Conservation (phyloP, 1,140 invertebrate species). For the Drosophila insularis region DNA sequence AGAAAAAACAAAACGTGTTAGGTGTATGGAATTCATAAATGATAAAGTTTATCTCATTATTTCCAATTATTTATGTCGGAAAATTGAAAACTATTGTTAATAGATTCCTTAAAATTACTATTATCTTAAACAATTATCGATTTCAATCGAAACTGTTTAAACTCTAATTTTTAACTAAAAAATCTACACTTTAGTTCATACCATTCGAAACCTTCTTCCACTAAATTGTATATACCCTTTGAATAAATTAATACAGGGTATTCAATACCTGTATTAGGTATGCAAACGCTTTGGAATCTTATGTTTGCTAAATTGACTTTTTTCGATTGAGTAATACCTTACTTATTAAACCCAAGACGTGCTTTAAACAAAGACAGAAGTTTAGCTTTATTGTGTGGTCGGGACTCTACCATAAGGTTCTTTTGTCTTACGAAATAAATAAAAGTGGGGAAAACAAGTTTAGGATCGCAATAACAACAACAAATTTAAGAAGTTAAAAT, state of each 20-base stretch:
- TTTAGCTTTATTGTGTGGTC: neutral
- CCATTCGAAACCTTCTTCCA: neutral
- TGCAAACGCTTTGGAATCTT: conserved; percentile 16
- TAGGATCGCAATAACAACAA: too few relatives aligned
- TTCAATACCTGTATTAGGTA: conserved; percentile 1
- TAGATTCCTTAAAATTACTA: too few relatives aligned
- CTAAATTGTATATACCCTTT: neutral
- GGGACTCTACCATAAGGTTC: neutral
- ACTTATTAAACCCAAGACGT: conserved; percentile 1
- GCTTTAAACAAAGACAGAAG: conserved; percentile 5
- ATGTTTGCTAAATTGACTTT: neutral
- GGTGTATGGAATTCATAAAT: too few relatives aligned
- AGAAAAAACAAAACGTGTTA: too few relatives aligned
- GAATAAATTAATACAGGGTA: neutral
- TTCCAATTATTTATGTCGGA: too few relatives aligned
- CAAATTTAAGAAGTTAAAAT: neutral
- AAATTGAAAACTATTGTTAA: too few relatives aligned
- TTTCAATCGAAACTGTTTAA: too few relatives aligned
- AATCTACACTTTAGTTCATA: too few relatives aligned
- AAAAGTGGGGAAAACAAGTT: neutral
- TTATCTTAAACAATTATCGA: too few relatives aligned
- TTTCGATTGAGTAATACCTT: conserved; percentile 10
- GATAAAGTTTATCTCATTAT: too few relatives aligned
- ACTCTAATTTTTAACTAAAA: too few relatives aligned
- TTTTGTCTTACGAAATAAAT: neutral